These are phyloP conservation scores for Euphydryas editha DNA, from an alignment of 2,888 invertebrate species.

Conservation along the genomic window DNA sequence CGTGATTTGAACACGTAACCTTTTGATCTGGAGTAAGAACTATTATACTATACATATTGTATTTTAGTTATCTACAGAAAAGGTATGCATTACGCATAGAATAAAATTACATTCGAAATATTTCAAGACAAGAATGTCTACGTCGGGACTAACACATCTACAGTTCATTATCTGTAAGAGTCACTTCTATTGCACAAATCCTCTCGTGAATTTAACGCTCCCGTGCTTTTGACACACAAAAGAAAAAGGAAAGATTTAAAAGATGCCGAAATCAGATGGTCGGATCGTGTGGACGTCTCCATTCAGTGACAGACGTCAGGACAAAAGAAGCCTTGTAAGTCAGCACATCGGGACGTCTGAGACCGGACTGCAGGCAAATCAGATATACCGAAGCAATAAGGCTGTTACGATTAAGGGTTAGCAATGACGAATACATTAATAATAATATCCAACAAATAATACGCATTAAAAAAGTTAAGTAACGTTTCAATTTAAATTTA, in stretches of 20 bases:
- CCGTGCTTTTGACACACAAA: conserved; percentile 43
- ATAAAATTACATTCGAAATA: conserved; percentile 18
- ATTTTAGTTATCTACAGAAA: not conserved
- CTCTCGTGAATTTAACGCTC: conserved; percentile 41
- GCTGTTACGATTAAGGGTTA: conserved; percentile 48
- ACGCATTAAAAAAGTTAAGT: not conserved
- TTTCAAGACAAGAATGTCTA: conserved; percentile 20
- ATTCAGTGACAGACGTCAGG: conserved; percentile 63
- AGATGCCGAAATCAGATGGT: conserved; percentile 78
- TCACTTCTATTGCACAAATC: conserved; percentile 30
- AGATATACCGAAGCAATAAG: conserved; percentile 56
- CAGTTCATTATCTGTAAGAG: conserved; percentile 18
- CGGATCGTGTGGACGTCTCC: conserved; percentile 67
- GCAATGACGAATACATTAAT: conserved; percentile 5
- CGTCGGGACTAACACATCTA: conserved; percentile 17
- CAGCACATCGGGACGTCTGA: conserved; percentile 62
- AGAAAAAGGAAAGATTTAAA: conserved; percentile 56
- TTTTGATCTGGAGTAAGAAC: too few species aligned
- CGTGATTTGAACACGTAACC: too few species aligned
- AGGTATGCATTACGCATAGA: not conserved
- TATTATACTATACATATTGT: too few species aligned
- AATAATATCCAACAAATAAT: not conserved
- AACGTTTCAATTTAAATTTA: not conserved
- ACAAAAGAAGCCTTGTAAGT: conserved; percentile 75
- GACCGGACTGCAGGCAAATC: conserved; percentile 58